These are phyloP conservation scores for Carterocephalus palaemon DNA, from an alignment of 2,888 invertebrate species.

Conservation along the genomic window DNA sequence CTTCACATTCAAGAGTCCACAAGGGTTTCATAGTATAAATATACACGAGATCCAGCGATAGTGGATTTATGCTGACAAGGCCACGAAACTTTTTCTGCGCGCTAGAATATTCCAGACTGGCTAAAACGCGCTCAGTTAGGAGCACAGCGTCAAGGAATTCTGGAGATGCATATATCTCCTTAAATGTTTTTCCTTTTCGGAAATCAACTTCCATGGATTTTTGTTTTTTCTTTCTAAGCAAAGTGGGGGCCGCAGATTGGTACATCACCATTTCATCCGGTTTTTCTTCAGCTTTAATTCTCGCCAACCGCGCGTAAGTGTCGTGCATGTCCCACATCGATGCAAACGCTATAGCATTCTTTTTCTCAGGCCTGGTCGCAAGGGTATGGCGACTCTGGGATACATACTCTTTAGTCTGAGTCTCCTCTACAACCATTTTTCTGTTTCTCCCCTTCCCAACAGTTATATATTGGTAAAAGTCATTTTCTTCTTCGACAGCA, in stretches of 20 bases:
- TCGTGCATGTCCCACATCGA: constrained; percentile 90
- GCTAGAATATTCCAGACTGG: constrained; percentile 82
- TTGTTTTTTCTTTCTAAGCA: constrained; percentile 53
- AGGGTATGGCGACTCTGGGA: constrained; percentile 82
- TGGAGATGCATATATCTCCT: constrained; percentile 47
- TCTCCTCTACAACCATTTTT: constrained; percentile 82
- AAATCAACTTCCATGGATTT: constrained; percentile 26
- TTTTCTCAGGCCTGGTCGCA: constrained; percentile 73
- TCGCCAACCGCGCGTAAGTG: constrained; percentile 77
- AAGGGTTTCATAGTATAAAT: constrained; percentile 82
- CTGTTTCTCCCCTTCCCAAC: constrained; percentile 83
- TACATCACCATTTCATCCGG: constrained; percentile 72
- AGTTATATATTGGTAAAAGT: constrained; percentile 82
- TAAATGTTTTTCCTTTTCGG: constrained; percentile 45
- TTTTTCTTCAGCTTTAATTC: constrained; percentile 43
- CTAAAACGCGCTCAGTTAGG: constrained; percentile 84
- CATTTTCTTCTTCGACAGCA: constrained; percentile 80
- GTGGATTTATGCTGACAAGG: constrained; percentile 79
- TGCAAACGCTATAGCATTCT: constrained; percentile 81
- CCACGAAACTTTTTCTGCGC: constrained; percentile 86
- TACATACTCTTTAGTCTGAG: constrained; percentile 82
- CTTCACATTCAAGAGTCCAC: constrained; percentile 81
- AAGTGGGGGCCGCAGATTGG: constrained; percentile 53
- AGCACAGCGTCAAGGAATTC: constrained; percentile 81
- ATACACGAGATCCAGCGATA: constrained; percentile 81